These are phyloP conservation scores for Drosophila sordidapex DNA, from an alignment of 2,888 invertebrate genomes.

Conservation along the genomic window DNA sequence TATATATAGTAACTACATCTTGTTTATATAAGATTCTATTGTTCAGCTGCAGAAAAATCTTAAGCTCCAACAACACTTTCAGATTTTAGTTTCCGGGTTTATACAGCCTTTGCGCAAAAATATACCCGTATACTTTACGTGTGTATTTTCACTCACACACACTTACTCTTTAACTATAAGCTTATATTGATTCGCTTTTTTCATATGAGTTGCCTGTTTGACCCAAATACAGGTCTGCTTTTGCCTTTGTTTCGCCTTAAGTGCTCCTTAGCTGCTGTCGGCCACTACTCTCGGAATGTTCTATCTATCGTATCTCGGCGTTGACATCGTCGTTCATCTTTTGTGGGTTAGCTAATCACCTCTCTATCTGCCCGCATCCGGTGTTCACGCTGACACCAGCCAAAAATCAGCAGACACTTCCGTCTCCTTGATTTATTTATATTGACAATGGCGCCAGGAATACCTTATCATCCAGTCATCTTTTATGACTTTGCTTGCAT, in stretches of 20 bases:
- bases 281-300: conserved; percentile 2
- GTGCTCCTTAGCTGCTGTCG: not conserved
- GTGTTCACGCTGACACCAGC: conserved; percentile 3
- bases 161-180: not conserved
- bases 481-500: conserved; percentile 18
- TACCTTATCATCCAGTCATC: conserved; percentile 26
- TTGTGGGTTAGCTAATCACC: conserved; percentile 21
- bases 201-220: not conserved
- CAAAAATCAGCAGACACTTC: conserved; percentile 25
- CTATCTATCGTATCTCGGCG: conserved; percentile 4
- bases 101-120: not conserved
- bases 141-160: not conserved
- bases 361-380: conserved; percentile 31
- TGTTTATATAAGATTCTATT: not conserved
- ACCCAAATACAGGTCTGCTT: not conserved
- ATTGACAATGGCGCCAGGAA: conserved; percentile 33
- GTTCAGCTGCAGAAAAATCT: not conserved
- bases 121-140: not conserved
- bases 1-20: not conserved
- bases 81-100: not conserved
- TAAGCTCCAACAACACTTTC: not conserved
- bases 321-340: conserved; percentile 12
- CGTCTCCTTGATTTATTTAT: conserved; percentile 40
- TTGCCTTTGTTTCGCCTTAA: not conserved
- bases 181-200: conserved; percentile 6